A percentile compares a stretch with the other conserved stretches of the same genome.
Evolutionary conservation across 2,888 invertebrate genomes (phyloP).

Genomic region (Drosophila mulleri): DNA sequence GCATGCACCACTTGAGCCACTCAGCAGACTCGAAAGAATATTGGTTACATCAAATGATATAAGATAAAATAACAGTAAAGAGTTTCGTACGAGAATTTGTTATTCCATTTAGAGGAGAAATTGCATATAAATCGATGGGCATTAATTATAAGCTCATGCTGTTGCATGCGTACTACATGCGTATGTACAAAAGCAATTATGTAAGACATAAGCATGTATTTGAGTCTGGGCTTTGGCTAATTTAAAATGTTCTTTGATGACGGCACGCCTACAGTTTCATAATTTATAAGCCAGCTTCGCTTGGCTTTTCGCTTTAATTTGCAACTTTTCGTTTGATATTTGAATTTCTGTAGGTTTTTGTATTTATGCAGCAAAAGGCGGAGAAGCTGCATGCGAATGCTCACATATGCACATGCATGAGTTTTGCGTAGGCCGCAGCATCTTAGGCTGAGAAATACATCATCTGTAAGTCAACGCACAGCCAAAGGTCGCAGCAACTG

Average conservation of each 20-base stretch:
- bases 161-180: background rate
- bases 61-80: background rate
- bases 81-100: background rate
- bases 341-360: background rate
- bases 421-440: slow-evolving; percentile 21
- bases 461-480: slow-evolving; percentile 40
- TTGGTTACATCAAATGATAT: background rate
- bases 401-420: background rate
- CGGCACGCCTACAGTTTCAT: slow-evolving; percentile 44
- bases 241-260: slow-evolving; percentile 62
- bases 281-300: slow-evolving; percentile 57
- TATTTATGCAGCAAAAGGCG: background rate
- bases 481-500: slow-evolving; percentile 21
- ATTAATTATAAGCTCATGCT: background rate
- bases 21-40: background rate
- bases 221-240: slow-evolving; percentile 23
- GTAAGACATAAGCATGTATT: background rate
- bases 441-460: slow-evolving; percentile 32
- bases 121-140: background rate
- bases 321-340: slow-evolving; percentile 50
- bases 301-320: slow-evolving; percentile 34
- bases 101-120: slow-evolving; percentile 4
- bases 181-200: background rate
- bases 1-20: background rate
- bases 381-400: slow-evolving; percentile 5